A percentile compares a stretch with the other conserved stretches of the same genome.
These are phyloP conservation scores for Dasyurus viverrinus DNA, from an alignment of 2,113 vertebrate species.

Conservation along the genomic window DNA sequence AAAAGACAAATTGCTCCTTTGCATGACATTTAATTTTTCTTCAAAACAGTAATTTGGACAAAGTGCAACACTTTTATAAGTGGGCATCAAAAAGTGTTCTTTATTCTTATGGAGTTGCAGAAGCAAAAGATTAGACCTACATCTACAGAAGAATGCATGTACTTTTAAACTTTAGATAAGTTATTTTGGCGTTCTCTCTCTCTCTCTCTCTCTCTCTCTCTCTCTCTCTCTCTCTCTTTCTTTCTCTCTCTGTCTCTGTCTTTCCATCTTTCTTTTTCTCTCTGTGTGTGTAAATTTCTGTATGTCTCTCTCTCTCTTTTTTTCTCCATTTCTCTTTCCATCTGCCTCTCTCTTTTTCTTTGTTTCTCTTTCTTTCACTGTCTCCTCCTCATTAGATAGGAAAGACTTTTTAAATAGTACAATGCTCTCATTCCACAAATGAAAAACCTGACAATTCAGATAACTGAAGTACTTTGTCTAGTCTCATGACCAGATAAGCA, in stretches of 20 bases:
- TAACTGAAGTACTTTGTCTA: not conserved
- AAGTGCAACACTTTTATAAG: not conserved
- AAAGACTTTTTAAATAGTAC: not conserved
- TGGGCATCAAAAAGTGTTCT: not conserved
- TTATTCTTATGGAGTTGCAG: not conserved
- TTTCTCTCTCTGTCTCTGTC: not conserved
- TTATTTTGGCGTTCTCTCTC: not conserved
- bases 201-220: not conserved
- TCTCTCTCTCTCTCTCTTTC: not conserved
- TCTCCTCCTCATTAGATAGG: not conserved
- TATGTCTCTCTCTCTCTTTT: not conserved
- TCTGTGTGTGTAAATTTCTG: no score
- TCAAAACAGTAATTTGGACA: not conserved
- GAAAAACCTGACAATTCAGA: not conserved
- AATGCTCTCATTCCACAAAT: not conserved
- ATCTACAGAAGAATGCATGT: not conserved
- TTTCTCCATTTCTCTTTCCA: not conserved
- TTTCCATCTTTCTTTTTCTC: not conserved
- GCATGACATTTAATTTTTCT: not conserved
- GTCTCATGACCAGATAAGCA: not conserved
- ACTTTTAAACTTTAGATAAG: not conserved
- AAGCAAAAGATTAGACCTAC: not conserved
- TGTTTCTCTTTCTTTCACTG: not conserved
- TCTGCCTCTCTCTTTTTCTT: no score
- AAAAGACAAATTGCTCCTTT: not conserved